Evolutionary conservation across 2,113 vertebrate species (phyloP).

Genomic region (Pseudorasbora parva): DNA sequence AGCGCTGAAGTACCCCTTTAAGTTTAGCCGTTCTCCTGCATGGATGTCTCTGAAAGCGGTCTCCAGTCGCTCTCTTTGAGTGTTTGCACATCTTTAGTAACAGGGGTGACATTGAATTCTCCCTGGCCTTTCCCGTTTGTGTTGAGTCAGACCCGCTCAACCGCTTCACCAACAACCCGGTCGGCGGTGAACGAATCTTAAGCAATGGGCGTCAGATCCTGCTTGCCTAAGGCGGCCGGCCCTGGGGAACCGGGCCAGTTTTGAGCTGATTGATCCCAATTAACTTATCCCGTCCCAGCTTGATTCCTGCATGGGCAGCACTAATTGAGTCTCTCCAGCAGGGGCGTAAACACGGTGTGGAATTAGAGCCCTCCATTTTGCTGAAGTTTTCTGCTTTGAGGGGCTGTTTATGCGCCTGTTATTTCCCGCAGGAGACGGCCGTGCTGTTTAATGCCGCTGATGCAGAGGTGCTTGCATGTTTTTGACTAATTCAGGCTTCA

Average conservation of each 20-base stretch:
- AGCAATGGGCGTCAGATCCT: slow-evolving; percentile 56
- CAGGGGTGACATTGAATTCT: slow-evolving; percentile 44
- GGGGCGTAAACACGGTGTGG: slow-evolving; percentile 41
- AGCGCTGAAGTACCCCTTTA: no score
- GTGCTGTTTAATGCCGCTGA: neutral
- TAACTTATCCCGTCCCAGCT: slow-evolving; percentile 56
- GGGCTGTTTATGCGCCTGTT: slow-evolving; percentile 22
- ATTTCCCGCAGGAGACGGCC: neutral
- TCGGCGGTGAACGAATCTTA: slow-evolving; percentile 59
- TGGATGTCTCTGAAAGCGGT: neutral
- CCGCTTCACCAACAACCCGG: slow-evolving; percentile 13
- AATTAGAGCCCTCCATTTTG: slow-evolving; percentile 45
- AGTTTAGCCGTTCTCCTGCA: neutral
- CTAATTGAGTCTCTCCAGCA: slow-evolving; percentile 53
- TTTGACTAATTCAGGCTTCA: slow-evolving; percentile 6
- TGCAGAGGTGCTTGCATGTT: neutral
- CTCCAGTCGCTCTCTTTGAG: neutral
- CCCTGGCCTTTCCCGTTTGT: slow-evolving; percentile 39
- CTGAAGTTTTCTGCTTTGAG: slow-evolving; percentile 16
- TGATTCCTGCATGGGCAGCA: slow-evolving; percentile 52
- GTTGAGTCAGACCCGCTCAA: slow-evolving; percentile 41
- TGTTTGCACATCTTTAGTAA: slow-evolving; percentile 9
- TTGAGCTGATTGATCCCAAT: slow-evolving; percentile 66
- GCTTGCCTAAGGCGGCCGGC: slow-evolving; percentile 54
- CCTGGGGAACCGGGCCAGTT: slow-evolving; percentile 49